Conservation (phyloP, 2,797 vertebrate species). For the Manis crassicaudata region DNA sequence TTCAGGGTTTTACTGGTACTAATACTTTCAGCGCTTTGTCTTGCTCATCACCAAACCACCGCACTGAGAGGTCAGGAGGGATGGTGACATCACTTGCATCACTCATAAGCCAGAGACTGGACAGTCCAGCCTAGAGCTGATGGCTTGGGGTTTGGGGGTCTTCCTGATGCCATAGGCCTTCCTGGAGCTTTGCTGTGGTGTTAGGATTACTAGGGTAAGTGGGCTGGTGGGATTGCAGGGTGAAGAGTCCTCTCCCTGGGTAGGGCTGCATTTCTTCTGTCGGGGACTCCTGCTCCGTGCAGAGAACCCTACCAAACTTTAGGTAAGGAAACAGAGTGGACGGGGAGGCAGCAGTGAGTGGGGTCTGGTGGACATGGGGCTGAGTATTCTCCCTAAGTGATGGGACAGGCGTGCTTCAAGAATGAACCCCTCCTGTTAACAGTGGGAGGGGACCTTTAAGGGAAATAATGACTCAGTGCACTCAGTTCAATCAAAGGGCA, state of each 20-base stretch:
- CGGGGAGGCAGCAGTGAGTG: not conserved
- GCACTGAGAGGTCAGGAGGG: not conserved
- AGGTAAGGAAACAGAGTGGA: not conserved
- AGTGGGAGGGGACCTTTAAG: not conserved
- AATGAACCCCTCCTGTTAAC: not conserved
- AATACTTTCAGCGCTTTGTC: not conserved
- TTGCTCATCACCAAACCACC: not conserved
- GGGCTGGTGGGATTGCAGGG: not conserved
- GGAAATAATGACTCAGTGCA: not conserved
- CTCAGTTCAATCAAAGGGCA: not conserved
- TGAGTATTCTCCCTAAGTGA: not conserved
- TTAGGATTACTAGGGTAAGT: not conserved
- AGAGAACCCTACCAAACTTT: not conserved
- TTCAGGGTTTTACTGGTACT: not conserved
- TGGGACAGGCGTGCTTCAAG: not conserved
- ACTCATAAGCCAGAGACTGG: not conserved
- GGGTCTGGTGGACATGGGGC: not conserved
- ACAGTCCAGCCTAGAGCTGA: not conserved
- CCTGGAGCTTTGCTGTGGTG: not conserved
- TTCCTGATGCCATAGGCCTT: not conserved
- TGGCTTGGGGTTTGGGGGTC: not conserved
- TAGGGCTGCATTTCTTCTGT: not conserved
- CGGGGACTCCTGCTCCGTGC: not conserved
- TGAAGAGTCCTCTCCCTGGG: not conserved
- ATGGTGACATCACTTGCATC: not conserved